Evolutionary conservation across 2,888 invertebrate species (phyloP), one percentile per base, ranked within the genome.

Genomic region (Melanostoma scalare): DNA sequence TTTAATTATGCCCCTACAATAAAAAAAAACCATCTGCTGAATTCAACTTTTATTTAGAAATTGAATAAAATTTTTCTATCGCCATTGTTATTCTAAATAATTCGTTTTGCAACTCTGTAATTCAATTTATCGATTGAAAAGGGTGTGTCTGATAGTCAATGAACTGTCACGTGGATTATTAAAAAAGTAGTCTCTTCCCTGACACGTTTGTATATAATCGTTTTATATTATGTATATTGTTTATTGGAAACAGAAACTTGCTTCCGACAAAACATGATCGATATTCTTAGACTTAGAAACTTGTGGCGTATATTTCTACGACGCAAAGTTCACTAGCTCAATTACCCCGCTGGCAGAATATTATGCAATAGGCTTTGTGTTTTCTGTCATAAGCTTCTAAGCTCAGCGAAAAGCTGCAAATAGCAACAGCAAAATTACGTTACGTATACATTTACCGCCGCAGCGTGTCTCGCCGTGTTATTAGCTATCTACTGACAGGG

Each of bases 291-390:
- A 35, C 52, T 55, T n/a, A 36, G 46, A 42, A 20, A 36, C 46
- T 61, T 56, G 9, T 50, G 33, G 56, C 46, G 73, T 53, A 67
- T 46, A 65, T 6, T 50, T 9, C 9, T 40, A 61, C 74, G 74
- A 68, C 68, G 68, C 55, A 40, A 74, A 52, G 61, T 53, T 68
- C 61, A 61, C 9, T 38, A 52, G 20, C 50, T 52, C 38, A 67
- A 44, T 77, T 77, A 36, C 40, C 50, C 40, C 30, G 50, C 63
- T 50, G 40, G 42, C 61, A 50, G 50, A 78, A 53, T 46, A 31
- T 30, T 20, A 20, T 20, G 20, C 20, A 20, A 20, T 20, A 20
- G 20, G 20, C 20, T 20, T 40, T 30, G 46, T 60, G 20, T 68
- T 10, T 42, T 53, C 55, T 63, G 61, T 50, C 38, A 60, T 56